Evolutionary conservation across 2,113 vertebrate genomes (phyloP), one percentile per base, ranked within the genome.

Genomic region (Anolis sagrei): DNA sequence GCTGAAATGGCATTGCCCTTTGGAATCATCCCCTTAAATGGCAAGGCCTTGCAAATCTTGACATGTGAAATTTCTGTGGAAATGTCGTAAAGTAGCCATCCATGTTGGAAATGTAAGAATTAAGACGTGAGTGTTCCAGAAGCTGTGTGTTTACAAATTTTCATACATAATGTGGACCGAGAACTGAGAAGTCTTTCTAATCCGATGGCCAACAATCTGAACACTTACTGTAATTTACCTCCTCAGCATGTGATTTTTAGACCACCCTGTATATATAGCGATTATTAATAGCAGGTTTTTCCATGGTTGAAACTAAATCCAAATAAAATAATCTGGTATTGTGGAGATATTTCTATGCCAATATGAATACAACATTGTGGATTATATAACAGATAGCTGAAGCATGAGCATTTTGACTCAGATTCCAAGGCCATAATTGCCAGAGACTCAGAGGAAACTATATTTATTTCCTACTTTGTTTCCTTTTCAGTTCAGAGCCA

Each of bases 221-320:
- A 84, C n/a, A 18, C 29, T 62, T 88, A 79, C 2, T 76, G 21
- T 54, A 70, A 66, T 18, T 70, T n/a, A 32, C n/a, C 58, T 14
- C 61, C 51, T 3, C 32, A 25, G 32, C 23, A 39, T 58, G n/a
- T 83, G 36, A 76, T 11, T 48, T 27, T 18, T 76, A 84, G 72
- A 66, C 73, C 82, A 76, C 73, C 34, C 18, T 72, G 72, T 86
- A 61, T 81, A 11, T 21, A 32, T 70, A 0, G 54, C 86, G 8
- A 90, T 89, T 87, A 83, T 75, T 76, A 51, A 1, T 48, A 85
- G 1, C n/a, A 51, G 23, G 32, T 54, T 23, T 85, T 79, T 77
- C 62, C 83, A 54, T 76, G 44, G 1, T 73, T 83, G 0, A 1
- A 49, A 76, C 19, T 18, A 75, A 49, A 58, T 64, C 82, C 25